These are phyloP conservation scores for Cryptomyrus ogoouensis DNA, from an alignment of 2,113 vertebrate genomes.

Conservation along the genomic window DNA sequence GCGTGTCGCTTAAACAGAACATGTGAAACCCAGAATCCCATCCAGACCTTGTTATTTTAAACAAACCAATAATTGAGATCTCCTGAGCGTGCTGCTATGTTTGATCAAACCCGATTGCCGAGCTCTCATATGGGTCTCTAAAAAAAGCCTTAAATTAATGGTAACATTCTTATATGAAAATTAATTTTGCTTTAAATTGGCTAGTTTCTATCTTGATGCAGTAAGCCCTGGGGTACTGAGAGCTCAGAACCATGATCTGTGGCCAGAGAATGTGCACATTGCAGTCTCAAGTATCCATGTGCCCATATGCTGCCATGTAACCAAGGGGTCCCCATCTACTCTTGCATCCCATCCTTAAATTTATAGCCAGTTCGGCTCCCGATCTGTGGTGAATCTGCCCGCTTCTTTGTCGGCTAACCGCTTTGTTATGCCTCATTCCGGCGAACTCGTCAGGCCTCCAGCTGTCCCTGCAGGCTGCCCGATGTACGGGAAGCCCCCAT, in stretches of 20 bases:
- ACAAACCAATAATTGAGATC: background rate
- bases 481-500: background rate
- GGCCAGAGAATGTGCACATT: background rate
- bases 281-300: background rate
- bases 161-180: background rate
- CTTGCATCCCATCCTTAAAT: background rate
- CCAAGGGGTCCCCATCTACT: too few species aligned
- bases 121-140: background rate
- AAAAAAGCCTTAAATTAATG: background rate
- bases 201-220: background rate
- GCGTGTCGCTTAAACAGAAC: background rate
- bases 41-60: background rate
- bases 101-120: background rate
- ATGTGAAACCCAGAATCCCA: background rate
- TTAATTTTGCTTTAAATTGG: slow-evolving; percentile 1
- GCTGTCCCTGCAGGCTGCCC: background rate
- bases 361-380: background rate
- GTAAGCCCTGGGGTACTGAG: background rate
- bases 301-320: background rate
- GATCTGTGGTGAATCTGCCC: background rate
- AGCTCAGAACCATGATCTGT: background rate
- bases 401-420: background rate
- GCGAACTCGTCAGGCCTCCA: background rate
- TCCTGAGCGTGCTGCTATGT: background rate
- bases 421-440: background rate